Evolutionary conservation across 2,797 vertebrate species (phyloP), one percentile per base, ranked within the genome.

Genomic region (Pseudopleuronectes americanus): DNA sequence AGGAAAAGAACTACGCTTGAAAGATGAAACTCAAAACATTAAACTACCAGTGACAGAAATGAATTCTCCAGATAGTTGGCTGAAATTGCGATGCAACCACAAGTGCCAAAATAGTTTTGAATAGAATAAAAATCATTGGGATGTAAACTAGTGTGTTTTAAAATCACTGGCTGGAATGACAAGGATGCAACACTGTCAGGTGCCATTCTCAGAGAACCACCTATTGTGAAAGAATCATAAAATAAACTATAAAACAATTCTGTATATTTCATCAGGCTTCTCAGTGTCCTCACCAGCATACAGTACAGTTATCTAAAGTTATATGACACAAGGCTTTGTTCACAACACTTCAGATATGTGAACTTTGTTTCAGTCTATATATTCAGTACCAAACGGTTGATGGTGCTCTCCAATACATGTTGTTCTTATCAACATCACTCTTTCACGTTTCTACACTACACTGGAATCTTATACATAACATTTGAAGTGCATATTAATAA

Each of bases 371-470:
- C 38, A 53, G 47, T 62, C 47, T 19, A 43, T 24, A 38, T 23
- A 24, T 28, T 10, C 9, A 43, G n/a, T 52, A 53, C 36, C 8
- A 26, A 13, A 45, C 9, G 14, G 21, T 16, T 5, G 1, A 43
- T 28, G 14, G 48, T 9, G 12, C 38, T 12, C 36, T 60, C 24
- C 16, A 26, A 62, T 14, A 57, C 51, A 14, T 28, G 36, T 61
- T 66, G 6, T 53, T 58, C 22, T 26, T 55, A 10, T 13, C 19
- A 51, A 68, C 57, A 26, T 8, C 12, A 45, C 3, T 60, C 28
- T 49, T 66, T 74, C 65, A 61, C 22, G 68, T 68, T 65, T 62
- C 36, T 26, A 64, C 52, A 59, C 31, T 63, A n/a, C n/a, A n/a
- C 57, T 19, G 22, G 4, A 52, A 62, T 17, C 24, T 72, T 12